These are phyloP conservation scores for Stichopus chloronotus DNA, from an alignment of 35 echinoderm and acorn worm genomes.

Conservation along the genomic window DNA sequence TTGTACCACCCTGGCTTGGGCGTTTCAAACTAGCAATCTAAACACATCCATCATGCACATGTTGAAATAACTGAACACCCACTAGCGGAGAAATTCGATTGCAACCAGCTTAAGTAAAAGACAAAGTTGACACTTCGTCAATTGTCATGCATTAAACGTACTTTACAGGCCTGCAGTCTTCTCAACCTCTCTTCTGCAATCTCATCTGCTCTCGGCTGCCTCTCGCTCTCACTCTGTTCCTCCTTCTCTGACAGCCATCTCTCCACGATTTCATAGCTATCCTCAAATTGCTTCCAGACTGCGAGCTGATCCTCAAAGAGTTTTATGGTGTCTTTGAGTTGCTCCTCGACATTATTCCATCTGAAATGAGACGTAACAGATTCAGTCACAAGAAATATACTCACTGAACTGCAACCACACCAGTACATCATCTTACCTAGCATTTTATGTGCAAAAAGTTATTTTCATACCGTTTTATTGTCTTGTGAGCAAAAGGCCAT, in stretches of 20 bases:
- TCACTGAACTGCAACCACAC: not conserved
- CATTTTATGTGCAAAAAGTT: too few species aligned
- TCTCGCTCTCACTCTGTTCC: constrained; percentile 33
- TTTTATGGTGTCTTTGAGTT: constrained; percentile 77
- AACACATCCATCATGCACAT: too few species aligned
- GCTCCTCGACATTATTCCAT: constrained; percentile 83
- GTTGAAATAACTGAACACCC: too few species aligned
- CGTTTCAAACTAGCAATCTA: too few species aligned
- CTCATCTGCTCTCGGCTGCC: constrained; percentile 2
- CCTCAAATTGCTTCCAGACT: constrained; percentile 88
- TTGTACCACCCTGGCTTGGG: too few species aligned
- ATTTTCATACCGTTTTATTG: too few species aligned
- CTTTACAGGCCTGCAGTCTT: constrained; percentile 63
- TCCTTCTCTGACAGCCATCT: constrained; percentile 78
- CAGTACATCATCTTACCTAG: too few species aligned
- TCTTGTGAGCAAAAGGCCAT: too few species aligned
- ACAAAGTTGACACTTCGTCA: too few species aligned
- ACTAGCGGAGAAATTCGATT: too few species aligned
- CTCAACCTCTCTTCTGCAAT: constrained; percentile 26
- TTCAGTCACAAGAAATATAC: not conserved
- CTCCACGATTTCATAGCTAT: constrained; percentile 57
- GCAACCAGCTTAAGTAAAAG: too few species aligned
- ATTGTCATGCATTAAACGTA: not conserved
- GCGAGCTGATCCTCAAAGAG: constrained; percentile 85
- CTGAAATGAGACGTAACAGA: constrained; percentile 29